Conservation (phyloP, 2,113 vertebrate genomes). For the Tyrannus savana region DNA sequence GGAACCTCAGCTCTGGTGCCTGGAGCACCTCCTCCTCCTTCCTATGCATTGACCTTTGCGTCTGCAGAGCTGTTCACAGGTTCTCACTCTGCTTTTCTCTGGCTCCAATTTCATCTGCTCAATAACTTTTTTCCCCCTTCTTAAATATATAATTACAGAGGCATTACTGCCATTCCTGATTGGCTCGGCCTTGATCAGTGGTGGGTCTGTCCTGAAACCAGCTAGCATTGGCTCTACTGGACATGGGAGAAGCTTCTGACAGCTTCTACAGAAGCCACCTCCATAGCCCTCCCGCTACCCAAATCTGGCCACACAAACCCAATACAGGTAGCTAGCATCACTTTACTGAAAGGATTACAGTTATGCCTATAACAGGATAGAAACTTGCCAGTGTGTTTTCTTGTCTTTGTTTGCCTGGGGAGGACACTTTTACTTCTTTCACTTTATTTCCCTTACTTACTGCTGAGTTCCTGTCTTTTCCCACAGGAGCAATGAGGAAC, state of each 20-base stretch:
- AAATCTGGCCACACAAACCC: not conserved
- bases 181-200: not conserved
- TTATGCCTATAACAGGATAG: not conserved
- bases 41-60: not conserved
- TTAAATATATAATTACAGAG: not conserved
- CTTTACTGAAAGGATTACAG: not conserved
- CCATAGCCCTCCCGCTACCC: not conserved
- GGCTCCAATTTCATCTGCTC: not conserved
- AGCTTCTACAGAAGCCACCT: not conserved
- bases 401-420: not conserved
- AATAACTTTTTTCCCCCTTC: not conserved
- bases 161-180: not conserved
- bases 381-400: constrained; percentile 9
- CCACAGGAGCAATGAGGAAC: not conserved
- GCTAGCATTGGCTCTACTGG: not conserved
- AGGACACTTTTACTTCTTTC: not conserved
- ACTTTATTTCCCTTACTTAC: not conserved
- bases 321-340: not conserved
- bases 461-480: not conserved
- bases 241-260: not conserved
- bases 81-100: not conserved
- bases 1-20: not conserved
- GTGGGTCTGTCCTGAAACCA: not conserved
- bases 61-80: not conserved
- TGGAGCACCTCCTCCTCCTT: not conserved